These are phyloP conservation scores for Scaeva pyrastri DNA, from an alignment of 2,888 invertebrate species.

Conservation along the genomic window DNA sequence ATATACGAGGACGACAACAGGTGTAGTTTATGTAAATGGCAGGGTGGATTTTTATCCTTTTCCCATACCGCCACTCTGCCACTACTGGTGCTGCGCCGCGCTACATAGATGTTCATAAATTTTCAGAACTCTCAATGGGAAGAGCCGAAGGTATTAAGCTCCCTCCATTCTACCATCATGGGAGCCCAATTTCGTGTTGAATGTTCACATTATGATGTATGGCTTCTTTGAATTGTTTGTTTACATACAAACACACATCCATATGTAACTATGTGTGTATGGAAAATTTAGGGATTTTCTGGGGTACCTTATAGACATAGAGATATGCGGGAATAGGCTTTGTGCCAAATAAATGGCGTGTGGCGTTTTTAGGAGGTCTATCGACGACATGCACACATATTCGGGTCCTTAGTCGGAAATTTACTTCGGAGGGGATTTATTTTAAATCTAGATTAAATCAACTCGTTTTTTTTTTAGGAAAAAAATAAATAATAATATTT, in stretches of 20 bases:
- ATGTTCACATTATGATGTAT: conserved; percentile 52
- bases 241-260: too few species aligned
- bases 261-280: background rate
- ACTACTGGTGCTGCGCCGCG: background rate
- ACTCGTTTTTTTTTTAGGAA: too few species aligned
- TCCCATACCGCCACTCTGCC: background rate
- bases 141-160: conserved; percentile 62
- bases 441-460: background rate
- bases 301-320: background rate
- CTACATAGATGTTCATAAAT: conserved; percentile 63
- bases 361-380: background rate
- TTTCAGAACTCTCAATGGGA: conserved; percentile 60
- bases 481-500: too few species aligned
- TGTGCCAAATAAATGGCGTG: background rate
- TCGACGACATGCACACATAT: background rate
- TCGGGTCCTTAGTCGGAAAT: background rate
- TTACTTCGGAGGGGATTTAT: background rate
- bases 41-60: conserved; percentile 34
- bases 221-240: conserved; percentile 36
- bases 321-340: background rate
- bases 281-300: conserved; percentile 15
- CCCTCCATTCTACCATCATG: background rate
- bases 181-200: conserved; percentile 44
- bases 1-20: conserved; percentile 72
- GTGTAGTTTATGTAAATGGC: conserved; percentile 64